Base-by-base conservation (phyloP, 2,888 invertebrate genomes). In the Lycia hirtaria region DNA sequence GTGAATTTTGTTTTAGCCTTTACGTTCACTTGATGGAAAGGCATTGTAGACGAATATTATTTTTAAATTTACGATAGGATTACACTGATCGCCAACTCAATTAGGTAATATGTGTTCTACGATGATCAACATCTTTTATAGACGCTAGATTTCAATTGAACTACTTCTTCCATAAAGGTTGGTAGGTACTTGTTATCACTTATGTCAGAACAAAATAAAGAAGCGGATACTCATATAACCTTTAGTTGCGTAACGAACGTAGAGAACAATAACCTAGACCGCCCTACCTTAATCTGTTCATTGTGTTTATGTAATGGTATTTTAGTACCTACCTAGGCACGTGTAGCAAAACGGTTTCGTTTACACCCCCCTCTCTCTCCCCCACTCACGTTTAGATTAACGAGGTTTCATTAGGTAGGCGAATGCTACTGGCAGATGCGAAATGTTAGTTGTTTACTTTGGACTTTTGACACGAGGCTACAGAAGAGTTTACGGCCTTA, bases 331-430 rank as follows among this genome's bases (percentile, higher is more conserved):
- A n/a, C n/a, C 2, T n/a, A 19, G 4, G 26, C 43, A 43, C 43
- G 43, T 43, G 43, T 15, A 43, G 17, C 4, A 17, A 43, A 47
- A 43, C 38, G 40, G 22, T 50, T 48, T 50, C 24, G 40, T 24
- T 24, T 14, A 40, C 14, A 12, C 10, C 14, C 40, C 22, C 4
- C 20, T n/a, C 10, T 24, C 43, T 17, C 41, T 3, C n/a, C 20
- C 17, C 5, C 17, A 10, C 43, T 43, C 43, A 28, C 43, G 43
- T 43, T 44, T 44, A 44, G 12, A 28, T 12, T 45, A 45, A 45
- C 45, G 33, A 32, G 45, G 0, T 4, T 33, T 15, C 45, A 33
- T 45, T 45, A 43, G 30, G 12, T 43, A 43, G 14, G 19, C 28
- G 26, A 15, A 19, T 30, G 30, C 17, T 19, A 19, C 19, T 35